Evolutionary conservation across 2,888 invertebrate genomes (phyloP).

Genomic region (Trissonchulus latispiculum): DNA sequence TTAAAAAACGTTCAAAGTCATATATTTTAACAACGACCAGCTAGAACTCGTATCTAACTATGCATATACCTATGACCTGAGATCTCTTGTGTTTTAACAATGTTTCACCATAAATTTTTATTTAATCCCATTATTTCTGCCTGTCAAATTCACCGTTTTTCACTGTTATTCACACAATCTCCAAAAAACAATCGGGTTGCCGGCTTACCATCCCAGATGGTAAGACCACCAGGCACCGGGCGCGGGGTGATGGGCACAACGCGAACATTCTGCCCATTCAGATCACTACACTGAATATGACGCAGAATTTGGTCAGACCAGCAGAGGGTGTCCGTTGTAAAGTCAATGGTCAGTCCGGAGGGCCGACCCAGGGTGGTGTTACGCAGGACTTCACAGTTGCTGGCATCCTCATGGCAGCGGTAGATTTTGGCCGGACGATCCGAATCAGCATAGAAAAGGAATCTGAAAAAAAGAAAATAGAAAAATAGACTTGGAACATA

Average conservation of each 20-base stretch:
- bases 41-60: too few species aligned
- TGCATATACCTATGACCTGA: neutral
- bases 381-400: slow-evolving; percentile 70
- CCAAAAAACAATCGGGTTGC: too few species aligned
- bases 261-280: slow-evolving; percentile 79
- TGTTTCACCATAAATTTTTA: neutral
- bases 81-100: neutral
- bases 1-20: too few species aligned
- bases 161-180: too few species aligned
- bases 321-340: slow-evolving; percentile 44
- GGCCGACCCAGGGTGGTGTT: slow-evolving; percentile 69
- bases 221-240: slow-evolving; percentile 80
- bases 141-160: neutral
- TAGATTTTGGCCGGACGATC: slow-evolving; percentile 92
- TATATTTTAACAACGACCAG: too few species aligned
- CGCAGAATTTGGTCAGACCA: slow-evolving; percentile 48
- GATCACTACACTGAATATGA: slow-evolving; percentile 81
- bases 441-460: slow-evolving; percentile 90
- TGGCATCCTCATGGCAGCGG: slow-evolving; percentile 78
- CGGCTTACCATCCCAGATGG: slow-evolving; percentile 52
- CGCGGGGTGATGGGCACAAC: slow-evolving; percentile 76
- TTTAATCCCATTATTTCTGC: neutral
- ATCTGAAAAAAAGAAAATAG: slow-evolving; percentile 46
- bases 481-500: neutral
- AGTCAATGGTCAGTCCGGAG: slow-evolving; percentile 47